Evolutionary conservation across 2,113 vertebrate species (phyloP), one percentile per base, ranked within the genome.

Genomic region (Lepus timidus): DNA sequence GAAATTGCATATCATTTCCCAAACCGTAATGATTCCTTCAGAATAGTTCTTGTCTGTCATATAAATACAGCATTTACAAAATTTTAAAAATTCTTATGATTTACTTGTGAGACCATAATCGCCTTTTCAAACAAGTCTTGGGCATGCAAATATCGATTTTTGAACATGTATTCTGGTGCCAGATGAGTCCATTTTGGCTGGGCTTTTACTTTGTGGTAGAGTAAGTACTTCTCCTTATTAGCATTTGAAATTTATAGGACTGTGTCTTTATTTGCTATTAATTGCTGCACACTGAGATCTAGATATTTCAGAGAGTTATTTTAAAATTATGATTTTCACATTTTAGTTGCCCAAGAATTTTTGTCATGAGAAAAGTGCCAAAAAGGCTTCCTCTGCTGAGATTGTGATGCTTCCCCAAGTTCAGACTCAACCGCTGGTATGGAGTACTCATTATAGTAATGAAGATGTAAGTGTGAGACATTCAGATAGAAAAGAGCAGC

Each of bases 1-100:
- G 96, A 97, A 97, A 97, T 97, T 97, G 97, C 97, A 97, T 97
- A 97, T 97, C 97, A 97, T 97, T 97, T 97, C 96, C 92, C 97
- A 96, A 97, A 96, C 96, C 91, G 97, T 97, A 97, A 97, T 97
- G 97, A 97, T 97, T 97, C 96, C 94, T 97, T 96, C 96, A 95
- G 97, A 97, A 96, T 97, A 94, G 96, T 97, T 97, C 96, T 95
- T 97, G 94, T 97, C 97, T 97, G 97, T 97, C 97, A 97, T 95
- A 97, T 97, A 97, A 97, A 97, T 97, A 97, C 89, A 96, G 97
- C 97, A 97, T 97, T 97, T 97, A 97, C 97, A 97, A 97, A 97
- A 97, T 95, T 97, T 97, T 96, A 10, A 67, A 97, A 96, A 97
- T 97, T 96, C 96, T 96, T 97, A 97, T 97, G 95, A 97, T 97